Evolutionary conservation across 2,797 vertebrate genomes (phyloP), one percentile per base, ranked within the genome.

Genomic region (Channa striata): DNA sequence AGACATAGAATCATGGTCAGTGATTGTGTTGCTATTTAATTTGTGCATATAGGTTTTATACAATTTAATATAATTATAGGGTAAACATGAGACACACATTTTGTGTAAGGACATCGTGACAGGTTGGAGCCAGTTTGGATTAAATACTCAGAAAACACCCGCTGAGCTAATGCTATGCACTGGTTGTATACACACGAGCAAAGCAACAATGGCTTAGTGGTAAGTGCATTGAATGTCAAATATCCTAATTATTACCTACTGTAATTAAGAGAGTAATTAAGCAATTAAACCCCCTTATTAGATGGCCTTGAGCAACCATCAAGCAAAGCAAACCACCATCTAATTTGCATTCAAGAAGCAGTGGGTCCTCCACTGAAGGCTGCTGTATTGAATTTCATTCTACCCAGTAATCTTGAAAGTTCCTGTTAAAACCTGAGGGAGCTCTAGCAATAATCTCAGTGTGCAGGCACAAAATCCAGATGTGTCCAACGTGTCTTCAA

Each of bases 201-300:
- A 52, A 53, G 23, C 37, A 65, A 52, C 52, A 40, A 13, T 7
- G 25, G 25, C 23, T 2, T 11, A 44, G 17, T 6, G 8, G 19
- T 47, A 20, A 33, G 3, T 16, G 39, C 43, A 8, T 58, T 65
- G 19, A 49, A 54, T 13, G 13, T 60, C 20, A 63, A 40, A 61
- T 44, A 37, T 11, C 14, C 6, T 61, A 43, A 76, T 63, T 44
- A 57, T 20, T 20, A 68, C 8, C 20, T 23, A 21, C 42, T 61
- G 8, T 56, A 68, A 65, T 71, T 56, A 64, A 65, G 0, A 47
- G 4, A n/a, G 7, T 25, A 47, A 68, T 74, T 47, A 51, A 43
- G 30, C 42, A 50, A 77, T 42, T 44, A 21, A 46, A 7, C 43
- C 13, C 12, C 61, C 13, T 23, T 44, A 52, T 60, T 47, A 47